Conservation (phyloP, 2,113 vertebrate genomes). For the Macquaria ambigua region DNA sequence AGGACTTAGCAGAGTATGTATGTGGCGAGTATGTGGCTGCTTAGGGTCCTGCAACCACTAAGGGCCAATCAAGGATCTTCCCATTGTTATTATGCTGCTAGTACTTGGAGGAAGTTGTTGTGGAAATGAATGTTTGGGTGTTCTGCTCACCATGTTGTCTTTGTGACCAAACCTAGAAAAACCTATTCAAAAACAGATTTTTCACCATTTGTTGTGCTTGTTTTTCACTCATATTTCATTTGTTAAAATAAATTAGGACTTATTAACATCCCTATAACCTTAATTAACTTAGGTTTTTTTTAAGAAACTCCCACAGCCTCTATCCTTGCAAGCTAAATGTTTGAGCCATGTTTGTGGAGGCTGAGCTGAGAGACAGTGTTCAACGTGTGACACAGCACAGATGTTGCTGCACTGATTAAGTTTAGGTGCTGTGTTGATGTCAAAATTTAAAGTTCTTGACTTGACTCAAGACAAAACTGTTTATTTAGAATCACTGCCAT, state of each 20-base stretch:
- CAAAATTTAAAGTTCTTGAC: slow-evolving; percentile 2
- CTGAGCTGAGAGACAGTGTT: slow-evolving; percentile 3
- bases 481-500: slow-evolving; percentile 21
- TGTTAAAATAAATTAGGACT: slow-evolving; percentile 4
- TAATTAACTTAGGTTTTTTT: background rate
- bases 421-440: slow-evolving; percentile 2
- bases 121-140: background rate
- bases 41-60: background rate
- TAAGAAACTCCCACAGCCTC: background rate
- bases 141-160: background rate
- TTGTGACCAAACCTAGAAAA: background rate
- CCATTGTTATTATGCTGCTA: background rate
- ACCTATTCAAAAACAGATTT: background rate
- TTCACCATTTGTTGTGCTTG: background rate
- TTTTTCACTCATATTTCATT: background rate
- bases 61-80: background rate
- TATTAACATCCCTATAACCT: background rate
- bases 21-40: background rate
- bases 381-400: background rate
- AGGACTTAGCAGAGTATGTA: background rate
- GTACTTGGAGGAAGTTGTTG: background rate
- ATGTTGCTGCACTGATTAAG: slow-evolving; percentile 23
- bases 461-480: slow-evolving; percentile 9
- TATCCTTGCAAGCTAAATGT: background rate
- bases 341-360: background rate